Base-by-base conservation (phyloP, 2,888 invertebrate genomes). In the Metellina segmentata region DNA sequence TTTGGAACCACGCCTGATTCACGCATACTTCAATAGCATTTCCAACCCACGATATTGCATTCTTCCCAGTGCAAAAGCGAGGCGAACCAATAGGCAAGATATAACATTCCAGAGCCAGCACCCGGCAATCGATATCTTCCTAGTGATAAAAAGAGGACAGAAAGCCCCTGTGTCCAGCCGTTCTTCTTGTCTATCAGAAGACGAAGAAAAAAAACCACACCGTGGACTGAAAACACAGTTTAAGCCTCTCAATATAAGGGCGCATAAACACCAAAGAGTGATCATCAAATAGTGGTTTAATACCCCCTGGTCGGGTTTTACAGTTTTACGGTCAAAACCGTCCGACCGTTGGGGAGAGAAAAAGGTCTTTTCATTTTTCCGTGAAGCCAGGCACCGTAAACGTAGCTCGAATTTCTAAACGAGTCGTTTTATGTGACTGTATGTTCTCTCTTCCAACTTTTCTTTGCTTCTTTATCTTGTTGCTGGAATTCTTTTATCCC, bases 241-340 rank as follows among this genome's bases (percentile, higher is more conserved):
- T 70, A 52, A 34, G 52, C 69, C 72, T 70, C 72, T 81, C 87
- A 51, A 77, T 87, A 81, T 87, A 87, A 61, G 87, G 72, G 48
- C 16, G 61, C 87, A 87, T 87, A 87, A 87, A 87, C 81, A 87
- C 87, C 79, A 81, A 75, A 51, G 20, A 86, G 48, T 81, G 79
- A 61, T 81, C 87, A 87, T 87, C 87, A 87, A 87, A 79, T 16
- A 87, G 87, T 52, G 71, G 79, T 79, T 87, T 87, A 87, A 87
- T 87, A 72, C n/a, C 86, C 72, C 85, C 72, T 52, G 71, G 79
- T 75, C 72, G 34, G 19, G 53, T 71, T 81, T 87, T 87, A 87
- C 53, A 81, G 53, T 81, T 87, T 87, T 87, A 81, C 72, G 72
- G 87, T 51, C 81, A 72, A 81, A 87, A 87, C 72, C 51, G 78